Percentiles rank a stretch among this genome's conserved stretches.
Conservation (phyloP, 2,113 vertebrate genomes). For the human (Homo sapiens) region GRCh38 chr1:35483501-35484000, state of each 20-base stretch:
- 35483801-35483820: neutral
- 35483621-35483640: neutral
- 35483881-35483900: neutral
- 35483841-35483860: neutral
- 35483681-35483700: constrained; percentile 1
- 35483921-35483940: neutral
- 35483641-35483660: neutral
- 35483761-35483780: too few species aligned
- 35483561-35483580: neutral
- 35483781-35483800: too few species aligned
- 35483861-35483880: neutral
- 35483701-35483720: neutral
- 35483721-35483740: neutral
- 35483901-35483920: neutral
- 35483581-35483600: neutral
- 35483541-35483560: neutral
- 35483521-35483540: neutral
- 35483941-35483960: neutral
- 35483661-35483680: neutral
- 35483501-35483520: neutral
- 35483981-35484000: neutral
- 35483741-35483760: neutral
- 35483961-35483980: neutral
- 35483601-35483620: constrained; percentile 2
- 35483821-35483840: neutral